A percentile compares a stretch with the other conserved stretches of the same genome.
phyloP scores from a whole-genome alignment of 2,113 vertebrate genomes.

The Oncorhynchus nerka region DNA sequence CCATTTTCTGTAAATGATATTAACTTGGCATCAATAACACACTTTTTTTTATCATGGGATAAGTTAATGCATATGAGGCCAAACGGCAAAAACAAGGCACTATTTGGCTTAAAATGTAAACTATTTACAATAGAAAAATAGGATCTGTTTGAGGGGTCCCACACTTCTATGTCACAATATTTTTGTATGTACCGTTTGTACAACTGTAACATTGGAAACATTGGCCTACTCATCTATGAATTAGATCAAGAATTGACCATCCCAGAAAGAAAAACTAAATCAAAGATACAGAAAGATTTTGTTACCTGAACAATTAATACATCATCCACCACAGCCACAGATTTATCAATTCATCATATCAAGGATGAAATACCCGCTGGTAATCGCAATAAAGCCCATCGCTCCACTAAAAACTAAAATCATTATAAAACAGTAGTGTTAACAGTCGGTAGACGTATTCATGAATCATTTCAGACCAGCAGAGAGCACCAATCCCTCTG shows the following conservation, averaged over 20 bases:
- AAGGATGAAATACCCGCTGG: background rate
- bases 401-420: background rate
- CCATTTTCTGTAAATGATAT: background rate
- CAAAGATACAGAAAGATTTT: background rate
- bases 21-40: background rate
- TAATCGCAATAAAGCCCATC: too few relatives aligned
- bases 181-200: background rate
- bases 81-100: background rate
- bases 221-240: background rate
- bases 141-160: too few relatives aligned
- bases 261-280: background rate
- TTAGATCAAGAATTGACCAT: background rate
- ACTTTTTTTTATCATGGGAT: background rate
- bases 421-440: background rate
- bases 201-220: background rate
- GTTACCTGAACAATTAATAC: background rate
- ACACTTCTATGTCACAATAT: background rate
- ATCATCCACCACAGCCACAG: background rate
- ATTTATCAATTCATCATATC: background rate
- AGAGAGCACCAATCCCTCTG: background rate
- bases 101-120: background rate
- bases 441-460: background rate
- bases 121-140: too few relatives aligned
- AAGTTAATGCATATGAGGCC: background rate
- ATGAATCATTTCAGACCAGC: background rate